Evolutionary conservation across 2,113 vertebrate genomes (phyloP), one percentile per base, ranked within the genome.

Genomic region (Collichthys lucidus): DNA sequence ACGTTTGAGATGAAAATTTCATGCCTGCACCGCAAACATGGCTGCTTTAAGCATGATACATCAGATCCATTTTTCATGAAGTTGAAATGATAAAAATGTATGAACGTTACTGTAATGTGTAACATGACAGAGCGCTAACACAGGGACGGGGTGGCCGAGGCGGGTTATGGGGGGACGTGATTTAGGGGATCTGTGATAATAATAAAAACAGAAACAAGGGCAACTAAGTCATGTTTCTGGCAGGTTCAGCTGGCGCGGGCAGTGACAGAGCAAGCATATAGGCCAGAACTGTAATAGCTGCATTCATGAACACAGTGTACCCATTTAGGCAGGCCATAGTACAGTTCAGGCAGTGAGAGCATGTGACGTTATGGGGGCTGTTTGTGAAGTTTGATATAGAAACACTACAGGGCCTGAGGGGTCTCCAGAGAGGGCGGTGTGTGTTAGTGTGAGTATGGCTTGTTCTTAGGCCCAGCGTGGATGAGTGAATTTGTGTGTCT

Each of bases 361-460:
- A 88, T 86, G 87, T 77, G 79, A 92, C 73, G 57, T 74, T 70
- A 76, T 65, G 75, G 83, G 85, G 86, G 85, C 88, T 88, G 82
- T 88, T 92, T 93, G 82, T 71, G 63, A 88, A 91, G 84, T 87
- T 84, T 86, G 82, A 88, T 85, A 86, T 77, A 90, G 87, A 89
- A 90, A 83, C 80, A 82, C 82, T 89, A 75, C 70, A 71, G 80
- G 88, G 87, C 90, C 85, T 2, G 55, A 72, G 63, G 88, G 86
- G 78, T 74, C 88, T 92, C 92, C 78, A 72, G 83, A 85, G 91
- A 90, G 86, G 64, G 46, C 66, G 75, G 71, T 59, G 77, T 79
- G 66, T 35, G 65, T 70, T 83, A 52, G 62, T 70, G 74, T 66
- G 73, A 77, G 80, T 84, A 61, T 72, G 74, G 79, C 74, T 86